A percentile compares a stretch with the other conserved stretches of the same genome.
Evolutionary conservation across 2,888 invertebrate species (phyloP).

Genomic region (Meteorus cinctellus): DNA sequence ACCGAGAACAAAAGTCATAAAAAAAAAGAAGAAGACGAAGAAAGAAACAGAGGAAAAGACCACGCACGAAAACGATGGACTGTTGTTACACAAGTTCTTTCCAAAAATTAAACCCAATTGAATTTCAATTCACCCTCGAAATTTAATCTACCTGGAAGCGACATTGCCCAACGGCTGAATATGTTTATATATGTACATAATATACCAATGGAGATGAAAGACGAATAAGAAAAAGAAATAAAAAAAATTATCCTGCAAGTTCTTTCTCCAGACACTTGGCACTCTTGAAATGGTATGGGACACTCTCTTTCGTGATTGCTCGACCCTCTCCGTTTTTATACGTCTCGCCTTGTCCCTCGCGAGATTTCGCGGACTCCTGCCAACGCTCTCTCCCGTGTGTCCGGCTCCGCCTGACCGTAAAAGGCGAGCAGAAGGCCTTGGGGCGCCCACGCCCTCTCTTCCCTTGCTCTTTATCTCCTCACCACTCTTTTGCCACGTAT

Average conservation of each 20-base stretch:
- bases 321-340: slow-evolving; percentile 38
- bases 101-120: slow-evolving; percentile 22
- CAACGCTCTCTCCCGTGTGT: slow-evolving; percentile 54
- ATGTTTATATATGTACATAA: not conserved
- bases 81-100: slow-evolving; percentile 6
- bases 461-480: slow-evolving; percentile 49
- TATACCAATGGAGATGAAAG: not conserved
- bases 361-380: slow-evolving; percentile 46
- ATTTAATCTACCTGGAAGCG: not conserved
- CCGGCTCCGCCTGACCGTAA: slow-evolving; percentile 64
- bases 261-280: slow-evolving; percentile 21
- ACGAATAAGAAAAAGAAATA: not conserved
- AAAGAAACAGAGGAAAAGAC: not conserved
- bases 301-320: slow-evolving; percentile 46
- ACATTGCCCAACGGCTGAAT: not conserved
- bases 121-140: slow-evolving; percentile 26
- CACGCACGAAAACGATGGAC: not conserved
- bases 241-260: slow-evolving; percentile 3
- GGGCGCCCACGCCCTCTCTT: slow-evolving; percentile 66
- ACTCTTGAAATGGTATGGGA: slow-evolving; percentile 33
- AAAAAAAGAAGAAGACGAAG: not conserved
- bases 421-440: slow-evolving; percentile 69
- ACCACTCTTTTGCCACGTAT: slow-evolving; percentile 17
- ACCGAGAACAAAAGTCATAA: not conserved
- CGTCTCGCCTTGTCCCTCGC: slow-evolving; percentile 47